Conservation (phyloP, 2,797 vertebrate genomes). For the Ficedula albicollis region DNA sequence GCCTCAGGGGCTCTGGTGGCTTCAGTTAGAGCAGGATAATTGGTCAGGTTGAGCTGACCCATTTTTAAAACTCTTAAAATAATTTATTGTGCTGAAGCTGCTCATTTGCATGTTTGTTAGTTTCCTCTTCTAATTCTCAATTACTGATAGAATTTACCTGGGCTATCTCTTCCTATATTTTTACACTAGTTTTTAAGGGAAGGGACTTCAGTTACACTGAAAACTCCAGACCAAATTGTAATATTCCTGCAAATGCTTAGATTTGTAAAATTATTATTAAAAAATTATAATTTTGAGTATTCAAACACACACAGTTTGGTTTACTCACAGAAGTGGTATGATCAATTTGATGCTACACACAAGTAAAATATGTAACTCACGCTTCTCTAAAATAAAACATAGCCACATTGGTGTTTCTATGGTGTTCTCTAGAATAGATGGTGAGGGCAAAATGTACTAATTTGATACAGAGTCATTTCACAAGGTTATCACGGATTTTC, state of each 20-base stretch:
- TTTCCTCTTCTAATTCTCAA: background rate
- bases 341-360: background rate
- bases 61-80: background rate
- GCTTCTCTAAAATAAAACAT: background rate
- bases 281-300: background rate
- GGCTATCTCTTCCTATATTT: background rate
- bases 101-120: background rate
- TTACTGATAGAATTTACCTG: background rate
- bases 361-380: background rate
- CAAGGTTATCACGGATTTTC: background rate
- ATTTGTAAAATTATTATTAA: background rate
- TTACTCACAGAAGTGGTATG: background rate
- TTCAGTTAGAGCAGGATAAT: background rate
- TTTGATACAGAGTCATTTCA: background rate
- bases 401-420: background rate
- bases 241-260: background rate
- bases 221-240: background rate
- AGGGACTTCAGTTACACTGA: background rate
- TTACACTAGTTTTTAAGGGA: background rate
- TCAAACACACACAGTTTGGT: fast-evolving
- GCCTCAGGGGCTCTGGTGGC: background rate
- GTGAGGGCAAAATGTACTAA: background rate
- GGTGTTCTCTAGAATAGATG: background rate
- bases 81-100: background rate
- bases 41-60: background rate